These are phyloP conservation scores for Neolamprologus falcicula DNA, from an alignment of 2,113 vertebrate genomes.

Conservation along the genomic window DNA sequence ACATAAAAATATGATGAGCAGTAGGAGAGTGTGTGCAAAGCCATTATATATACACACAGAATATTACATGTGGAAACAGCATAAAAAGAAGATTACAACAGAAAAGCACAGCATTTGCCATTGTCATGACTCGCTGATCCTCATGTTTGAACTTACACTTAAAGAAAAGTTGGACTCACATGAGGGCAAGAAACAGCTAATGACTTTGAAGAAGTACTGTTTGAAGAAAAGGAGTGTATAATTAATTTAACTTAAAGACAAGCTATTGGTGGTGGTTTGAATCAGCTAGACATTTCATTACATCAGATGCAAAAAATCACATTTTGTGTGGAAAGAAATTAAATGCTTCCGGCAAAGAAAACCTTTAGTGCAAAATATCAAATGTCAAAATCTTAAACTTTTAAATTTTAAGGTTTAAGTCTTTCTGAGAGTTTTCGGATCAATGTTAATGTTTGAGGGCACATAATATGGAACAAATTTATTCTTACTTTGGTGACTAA, in stretches of 20 bases:
- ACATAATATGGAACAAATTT: not conserved
- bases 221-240: not conserved
- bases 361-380: not conserved
- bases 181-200: not conserved
- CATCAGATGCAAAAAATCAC: not conserved
- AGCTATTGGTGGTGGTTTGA: not conserved
- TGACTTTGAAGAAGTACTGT: not conserved
- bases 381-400: not conserved
- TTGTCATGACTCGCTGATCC: not conserved
- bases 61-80: not conserved
- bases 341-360: not conserved
- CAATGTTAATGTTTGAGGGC: not conserved
- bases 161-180: not conserved
- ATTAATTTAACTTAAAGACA: not conserved
- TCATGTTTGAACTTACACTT: not conserved
- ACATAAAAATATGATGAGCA: not conserved
- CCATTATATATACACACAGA: not conserved
- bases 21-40: not conserved
- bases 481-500: not conserved
- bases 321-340: accelerated
- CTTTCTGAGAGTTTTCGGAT: not conserved
- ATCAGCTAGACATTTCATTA: not conserved
- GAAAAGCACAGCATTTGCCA: not conserved
- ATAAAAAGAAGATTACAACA: not conserved
- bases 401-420: not conserved